phyloP scores from a whole-genome alignment of 2,797 vertebrate species.

The Heteromormyrus szaboi region DNA sequence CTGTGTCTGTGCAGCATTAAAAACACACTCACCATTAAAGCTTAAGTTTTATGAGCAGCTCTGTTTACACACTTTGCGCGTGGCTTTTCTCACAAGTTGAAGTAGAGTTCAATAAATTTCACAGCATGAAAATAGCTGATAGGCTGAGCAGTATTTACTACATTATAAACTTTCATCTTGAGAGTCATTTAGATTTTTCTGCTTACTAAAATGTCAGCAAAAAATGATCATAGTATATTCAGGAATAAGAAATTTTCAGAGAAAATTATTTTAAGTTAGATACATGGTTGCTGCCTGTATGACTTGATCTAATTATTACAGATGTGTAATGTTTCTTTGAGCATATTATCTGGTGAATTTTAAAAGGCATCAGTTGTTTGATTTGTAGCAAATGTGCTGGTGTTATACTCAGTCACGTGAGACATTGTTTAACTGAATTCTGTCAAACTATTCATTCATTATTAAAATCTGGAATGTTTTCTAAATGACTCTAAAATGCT shows the following conservation, averaged over 20 bases:
- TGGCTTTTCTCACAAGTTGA: background rate
- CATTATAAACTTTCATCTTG: background rate
- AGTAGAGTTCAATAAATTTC: background rate
- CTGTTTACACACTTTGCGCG: background rate
- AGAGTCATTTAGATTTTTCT: background rate
- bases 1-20: slow-evolving; percentile 36
- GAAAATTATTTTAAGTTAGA: background rate
- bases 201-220: background rate
- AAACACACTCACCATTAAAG: slow-evolving; percentile 45
- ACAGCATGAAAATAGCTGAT: background rate
- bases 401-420: background rate
- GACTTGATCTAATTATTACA: background rate
- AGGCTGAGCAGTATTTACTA: background rate
- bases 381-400: background rate
- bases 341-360: background rate
- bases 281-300: background rate
- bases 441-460: background rate
- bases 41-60: slow-evolving; percentile 33
- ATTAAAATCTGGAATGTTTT: background rate
- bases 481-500: background rate
- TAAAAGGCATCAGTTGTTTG: background rate
- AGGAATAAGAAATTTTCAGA: background rate
- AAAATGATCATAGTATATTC: background rate
- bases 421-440: background rate
- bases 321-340: background rate